Evolutionary conservation across 1,140 invertebrate genomes (phyloP).

Genomic region (Megalonaias nervosa): DNA sequence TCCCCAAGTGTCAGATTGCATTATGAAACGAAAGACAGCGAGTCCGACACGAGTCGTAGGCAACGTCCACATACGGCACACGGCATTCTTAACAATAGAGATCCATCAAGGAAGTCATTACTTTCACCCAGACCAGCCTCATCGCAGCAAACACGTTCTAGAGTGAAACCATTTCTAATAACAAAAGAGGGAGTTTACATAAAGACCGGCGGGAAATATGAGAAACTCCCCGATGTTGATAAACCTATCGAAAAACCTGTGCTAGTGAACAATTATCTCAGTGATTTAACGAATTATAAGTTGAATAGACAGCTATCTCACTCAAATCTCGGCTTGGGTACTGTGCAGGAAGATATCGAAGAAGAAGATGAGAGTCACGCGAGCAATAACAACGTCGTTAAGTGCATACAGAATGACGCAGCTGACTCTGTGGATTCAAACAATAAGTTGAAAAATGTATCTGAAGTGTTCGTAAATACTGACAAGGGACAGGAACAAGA

Average conservation of each 20-base stretch:
- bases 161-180: conserved; percentile 15
- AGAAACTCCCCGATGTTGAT: conserved; percentile 22
- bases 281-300: background rate
- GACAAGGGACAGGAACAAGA: background rate
- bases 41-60: too few relatives aligned
- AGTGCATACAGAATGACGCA: background rate
- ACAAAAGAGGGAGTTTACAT: conserved; percentile 35
- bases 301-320: conserved; percentile 17
- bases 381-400: background rate
- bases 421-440: background rate
- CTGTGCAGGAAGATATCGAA: conserved; percentile 19
- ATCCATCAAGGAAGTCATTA: background rate
- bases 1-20: background rate
- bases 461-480: background rate
- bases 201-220: conserved; percentile 29
- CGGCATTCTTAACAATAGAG: background rate
- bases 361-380: conserved; percentile 23
- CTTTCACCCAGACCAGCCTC: conserved; percentile 14
- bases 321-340: conserved; percentile 22
- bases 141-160: background rate
- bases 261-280: conserved; percentile 29
- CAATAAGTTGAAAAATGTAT: background rate
- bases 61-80: conserved; percentile 26
- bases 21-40: too few relatives aligned
- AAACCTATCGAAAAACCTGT: conserved; percentile 23